Conservation (phyloP, 2,113 vertebrate species). For the Phyllopteryx taeniolatus region DNA sequence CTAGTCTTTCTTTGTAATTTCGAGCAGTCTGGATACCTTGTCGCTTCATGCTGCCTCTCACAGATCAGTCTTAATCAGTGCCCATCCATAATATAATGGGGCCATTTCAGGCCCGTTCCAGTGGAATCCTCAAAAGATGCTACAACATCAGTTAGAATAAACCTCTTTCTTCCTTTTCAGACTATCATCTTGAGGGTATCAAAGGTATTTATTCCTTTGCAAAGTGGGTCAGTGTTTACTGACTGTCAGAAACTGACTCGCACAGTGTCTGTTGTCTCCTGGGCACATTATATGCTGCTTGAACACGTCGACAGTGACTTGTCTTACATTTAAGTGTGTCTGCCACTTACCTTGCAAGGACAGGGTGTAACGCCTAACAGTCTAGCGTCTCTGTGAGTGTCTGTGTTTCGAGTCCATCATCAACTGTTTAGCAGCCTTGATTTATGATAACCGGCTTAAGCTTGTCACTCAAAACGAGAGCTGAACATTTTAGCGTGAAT, state of each 20-base stretch:
- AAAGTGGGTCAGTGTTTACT: background rate
- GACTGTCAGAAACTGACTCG: background rate
- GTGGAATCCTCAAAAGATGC: background rate
- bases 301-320: conserved; percentile 17
- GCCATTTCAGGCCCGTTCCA: background rate
- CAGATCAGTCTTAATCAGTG: background rate
- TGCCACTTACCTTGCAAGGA: conserved; percentile 12
- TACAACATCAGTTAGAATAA: background rate
- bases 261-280: conserved; percentile 1
- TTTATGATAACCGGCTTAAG: background rate
- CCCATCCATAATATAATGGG: background rate
- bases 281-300: background rate
- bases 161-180: background rate
- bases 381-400: background rate
- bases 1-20: no score
- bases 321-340: conserved; percentile 12
- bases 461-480: background rate
- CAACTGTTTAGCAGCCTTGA: background rate
- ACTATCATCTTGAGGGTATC: background rate
- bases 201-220: background rate
- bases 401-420: background rate
- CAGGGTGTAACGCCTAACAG: background rate
- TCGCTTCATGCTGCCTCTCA: no score
- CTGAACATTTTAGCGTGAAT: background rate
- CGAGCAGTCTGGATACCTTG: no score